Percentiles rank a stretch among this genome's conserved stretches.
Conservation (phyloP, 2,888 invertebrate species). For the Dolichomitus sp. region DNA sequence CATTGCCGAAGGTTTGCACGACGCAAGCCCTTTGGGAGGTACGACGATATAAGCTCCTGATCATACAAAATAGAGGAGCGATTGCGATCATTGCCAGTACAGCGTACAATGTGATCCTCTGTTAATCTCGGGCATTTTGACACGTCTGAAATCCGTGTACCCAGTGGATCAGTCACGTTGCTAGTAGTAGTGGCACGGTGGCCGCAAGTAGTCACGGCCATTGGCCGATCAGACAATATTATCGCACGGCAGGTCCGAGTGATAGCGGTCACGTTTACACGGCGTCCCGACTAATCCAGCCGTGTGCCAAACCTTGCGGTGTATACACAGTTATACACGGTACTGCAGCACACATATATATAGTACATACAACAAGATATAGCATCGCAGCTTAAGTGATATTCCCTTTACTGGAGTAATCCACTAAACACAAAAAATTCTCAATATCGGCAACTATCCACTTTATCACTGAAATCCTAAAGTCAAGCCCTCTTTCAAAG, state of each 20-base stretch:
- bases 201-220: slow-evolving; percentile 34
- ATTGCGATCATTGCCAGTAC: slow-evolving; percentile 9
- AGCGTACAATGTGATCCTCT: slow-evolving; percentile 29
- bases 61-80: slow-evolving; percentile 16
- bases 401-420: slow-evolving; percentile 1
- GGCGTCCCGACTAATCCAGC: slow-evolving; percentile 38
- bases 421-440: slow-evolving; percentile 16
- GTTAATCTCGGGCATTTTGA: slow-evolving; percentile 46
- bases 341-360: background rate
- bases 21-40: background rate
- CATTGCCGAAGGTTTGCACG: background rate
- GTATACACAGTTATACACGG: slow-evolving; percentile 38
- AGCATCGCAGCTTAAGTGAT: background rate
- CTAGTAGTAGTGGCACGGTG: background rate
- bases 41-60: slow-evolving; percentile 4
- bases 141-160: slow-evolving; percentile 47
- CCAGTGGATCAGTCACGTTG: slow-evolving; percentile 42
- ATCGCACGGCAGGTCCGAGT: slow-evolving; percentile 40
- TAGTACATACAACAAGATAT: slow-evolving; percentile 27
- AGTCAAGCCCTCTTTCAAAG: slow-evolving; percentile 1
- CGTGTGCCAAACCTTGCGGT: slow-evolving; percentile 9
- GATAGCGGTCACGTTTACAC: slow-evolving; percentile 56
- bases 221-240: slow-evolving; percentile 52
- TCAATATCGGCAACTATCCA: background rate
- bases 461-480: slow-evolving; percentile 1